Evolutionary conservation across 2,797 vertebrate genomes (phyloP), one percentile per base, ranked within the genome.

Genomic region (Dendrocincla tyrannina): DNA sequence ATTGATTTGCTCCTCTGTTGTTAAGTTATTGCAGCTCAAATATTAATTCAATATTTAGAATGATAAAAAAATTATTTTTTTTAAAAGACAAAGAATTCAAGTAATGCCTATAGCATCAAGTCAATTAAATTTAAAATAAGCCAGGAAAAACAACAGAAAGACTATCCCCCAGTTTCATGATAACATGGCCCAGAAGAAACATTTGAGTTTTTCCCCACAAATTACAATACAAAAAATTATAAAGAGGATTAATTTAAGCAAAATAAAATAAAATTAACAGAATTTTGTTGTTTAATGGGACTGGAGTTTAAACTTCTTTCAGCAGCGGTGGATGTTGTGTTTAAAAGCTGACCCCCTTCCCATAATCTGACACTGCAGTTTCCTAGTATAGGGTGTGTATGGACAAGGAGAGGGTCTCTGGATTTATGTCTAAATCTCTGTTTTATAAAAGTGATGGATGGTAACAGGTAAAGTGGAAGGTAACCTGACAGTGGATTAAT

Each of bases 121-220:
- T 32, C 10, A 60, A 4, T 44, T 23, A 46, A 35, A 68, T 63
- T 62, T 76, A 27, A 87, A 82, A 73, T 35, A 64, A 81, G 13
- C 41, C 44, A 50, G 49, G 23, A 90, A 68, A 7, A 82, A 46
- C 10, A 81, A 35, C 22, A 82, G 42, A 53, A 81, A 35, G 37
- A 24, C 23, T 47, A 22, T 42, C 5, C 20, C 35, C n/a, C 10
- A 3, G 2, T 35, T 84, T 69, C 44, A 62, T 19, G 39, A 47
- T n/a, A 28, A 79, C 23, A 32, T 7, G 72, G 7, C 7, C 49
- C 60, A 63, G 35, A 33, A 88, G 41, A 62, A 27, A 47, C 5
- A 24, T 44, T n/a, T 25, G 37, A 7, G 1, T 0, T 37, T 78
- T 62, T 2, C 1, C 39, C 18, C 19, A 8, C 8, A 63, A 62